Percentiles rank a stretch among this genome's conserved stretches.
Evolutionary conservation across 2,888 invertebrate genomes (phyloP).

Genomic region (Caenorhabditis plicata): DNA sequence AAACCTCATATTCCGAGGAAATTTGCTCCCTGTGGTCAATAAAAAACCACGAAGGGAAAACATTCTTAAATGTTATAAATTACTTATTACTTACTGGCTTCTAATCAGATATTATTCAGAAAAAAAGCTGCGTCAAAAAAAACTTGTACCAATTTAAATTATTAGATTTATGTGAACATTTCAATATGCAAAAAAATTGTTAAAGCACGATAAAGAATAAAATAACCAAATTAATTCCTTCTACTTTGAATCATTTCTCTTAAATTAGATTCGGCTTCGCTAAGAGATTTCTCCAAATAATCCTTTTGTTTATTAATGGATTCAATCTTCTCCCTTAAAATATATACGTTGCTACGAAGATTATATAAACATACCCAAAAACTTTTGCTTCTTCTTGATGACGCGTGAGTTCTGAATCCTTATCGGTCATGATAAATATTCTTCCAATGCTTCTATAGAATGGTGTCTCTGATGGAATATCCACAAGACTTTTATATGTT

Average conservation of each 20-base stretch:
- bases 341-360: too few relatives aligned
- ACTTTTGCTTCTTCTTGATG: constrained; percentile 32
- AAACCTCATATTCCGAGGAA: too few relatives aligned
- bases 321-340: constrained; percentile 31
- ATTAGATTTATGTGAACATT: neutral
- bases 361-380: constrained; percentile 20
- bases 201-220: too few relatives aligned
- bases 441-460: constrained; percentile 40
- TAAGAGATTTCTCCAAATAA: constrained; percentile 80
- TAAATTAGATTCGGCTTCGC: constrained; percentile 82
- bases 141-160: constrained; percentile 4
- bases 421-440: constrained; percentile 43
- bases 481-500: constrained; percentile 21
- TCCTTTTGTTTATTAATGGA: constrained; percentile 74
- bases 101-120: too few relatives aligned
- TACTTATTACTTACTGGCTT: too few relatives aligned
- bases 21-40: too few relatives aligned
- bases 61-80: neutral
- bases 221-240: too few relatives aligned
- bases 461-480: constrained; percentile 13
- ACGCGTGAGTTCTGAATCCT: constrained; percentile 30
- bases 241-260: constrained; percentile 66
- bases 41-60: too few relatives aligned
- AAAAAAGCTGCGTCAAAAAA: constrained; percentile 5
- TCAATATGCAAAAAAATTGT: neutral